phyloP scores from a whole-genome alignment of 2,113 vertebrate species.

The Aramus guarauna region DNA sequence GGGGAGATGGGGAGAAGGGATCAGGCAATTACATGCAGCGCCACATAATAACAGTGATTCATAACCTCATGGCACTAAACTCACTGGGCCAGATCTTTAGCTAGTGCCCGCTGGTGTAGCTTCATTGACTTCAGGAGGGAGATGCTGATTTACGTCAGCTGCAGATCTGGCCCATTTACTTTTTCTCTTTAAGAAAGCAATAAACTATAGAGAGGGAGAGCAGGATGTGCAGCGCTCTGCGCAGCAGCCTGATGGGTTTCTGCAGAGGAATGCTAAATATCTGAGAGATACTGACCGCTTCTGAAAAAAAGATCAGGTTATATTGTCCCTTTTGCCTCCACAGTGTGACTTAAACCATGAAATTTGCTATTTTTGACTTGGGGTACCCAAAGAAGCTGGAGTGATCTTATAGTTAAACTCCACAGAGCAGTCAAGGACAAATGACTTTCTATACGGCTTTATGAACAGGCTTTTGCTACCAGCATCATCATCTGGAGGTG shows the following conservation, averaged over 20 bases:
- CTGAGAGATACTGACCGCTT: not conserved
- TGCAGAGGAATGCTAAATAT: conserved; percentile 4
- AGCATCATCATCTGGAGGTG: not conserved
- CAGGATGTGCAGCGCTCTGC: not conserved
- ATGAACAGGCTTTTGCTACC: not conserved
- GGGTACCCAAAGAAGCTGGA: not conserved
- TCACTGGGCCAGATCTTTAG: conserved; percentile 58
- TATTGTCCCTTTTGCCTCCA: not conserved
- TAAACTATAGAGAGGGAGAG: conserved; percentile 12
- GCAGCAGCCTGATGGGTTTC: not conserved
- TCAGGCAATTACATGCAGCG: conserved; percentile 1
- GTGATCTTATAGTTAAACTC: not conserved
- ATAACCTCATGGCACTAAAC: conserved; percentile 42
- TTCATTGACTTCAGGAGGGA: conserved; percentile 21
- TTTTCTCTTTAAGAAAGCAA: conserved; percentile 39
- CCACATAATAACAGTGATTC: conserved; percentile 57
- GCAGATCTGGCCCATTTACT: conserved; percentile 47
- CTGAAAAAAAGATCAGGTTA: not conserved
- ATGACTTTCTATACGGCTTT: not conserved
- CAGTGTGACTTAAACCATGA: not conserved
- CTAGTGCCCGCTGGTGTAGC: conserved; percentile 42
- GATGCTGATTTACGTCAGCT: conserved; percentile 20
- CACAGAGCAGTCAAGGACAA: not conserved
- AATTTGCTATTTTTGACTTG: not conserved
- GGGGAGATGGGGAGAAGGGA: conserved; percentile 21